These are phyloP conservation scores for Acanthopleura granulata DNA, from an alignment of 2,888 invertebrate genomes.

Conservation along the genomic window DNA sequence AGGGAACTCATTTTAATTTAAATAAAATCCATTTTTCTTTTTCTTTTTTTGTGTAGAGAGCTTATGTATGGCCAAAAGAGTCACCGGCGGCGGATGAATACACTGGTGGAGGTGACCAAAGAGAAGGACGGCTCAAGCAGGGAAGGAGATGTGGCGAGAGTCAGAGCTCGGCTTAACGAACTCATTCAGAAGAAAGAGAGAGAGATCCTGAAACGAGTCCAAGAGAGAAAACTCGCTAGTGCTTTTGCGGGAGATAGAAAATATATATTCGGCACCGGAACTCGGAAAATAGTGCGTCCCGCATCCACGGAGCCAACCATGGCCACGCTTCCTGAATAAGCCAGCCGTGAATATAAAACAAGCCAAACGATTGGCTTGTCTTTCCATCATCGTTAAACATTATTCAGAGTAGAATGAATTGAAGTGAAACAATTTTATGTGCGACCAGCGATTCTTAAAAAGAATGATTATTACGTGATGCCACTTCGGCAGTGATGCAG, in stretches of 20 bases:
- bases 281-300: not conserved
- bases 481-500: too few relatives aligned
- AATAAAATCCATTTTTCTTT: not conserved
- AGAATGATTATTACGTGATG: too few relatives aligned
- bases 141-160: slow-evolving; percentile 55
- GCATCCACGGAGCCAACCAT: not conserved
- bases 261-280: not conserved
- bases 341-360: not conserved
- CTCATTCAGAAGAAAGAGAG: slow-evolving; percentile 44
- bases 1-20: too few relatives aligned
- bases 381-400: not conserved
- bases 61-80: slow-evolving; percentile 56
- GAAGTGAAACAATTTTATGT: too few relatives aligned
- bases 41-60: slow-evolving; percentile 41
- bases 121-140: slow-evolving; percentile 46
- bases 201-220: not conserved
- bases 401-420: too few relatives aligned
- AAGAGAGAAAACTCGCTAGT: not conserved
- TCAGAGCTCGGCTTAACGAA: slow-evolving; percentile 47
- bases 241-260: not conserved
- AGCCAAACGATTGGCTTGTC: too few relatives aligned
- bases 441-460: too few relatives aligned
- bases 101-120: slow-evolving; percentile 45
- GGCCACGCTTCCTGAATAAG: slow-evolving; percentile 6
- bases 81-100: slow-evolving; percentile 50